phyloP scores from a whole-genome alignment of 2,113 vertebrate species.

The Arenaria interpres region DNA sequence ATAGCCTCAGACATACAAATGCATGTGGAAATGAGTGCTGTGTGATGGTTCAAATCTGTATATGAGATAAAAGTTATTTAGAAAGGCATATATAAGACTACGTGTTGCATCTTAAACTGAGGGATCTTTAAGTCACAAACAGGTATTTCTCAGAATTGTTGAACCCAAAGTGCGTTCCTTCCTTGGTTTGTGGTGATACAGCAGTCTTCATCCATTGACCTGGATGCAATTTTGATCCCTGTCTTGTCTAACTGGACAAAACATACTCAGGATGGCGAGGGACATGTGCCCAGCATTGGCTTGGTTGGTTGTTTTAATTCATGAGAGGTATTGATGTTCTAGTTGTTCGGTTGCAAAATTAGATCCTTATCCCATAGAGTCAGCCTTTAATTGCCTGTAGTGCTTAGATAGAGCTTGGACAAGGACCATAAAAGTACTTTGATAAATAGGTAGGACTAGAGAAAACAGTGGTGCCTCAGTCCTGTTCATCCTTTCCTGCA shows the following conservation, averaged over 20 bases:
- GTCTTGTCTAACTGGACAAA: not conserved
- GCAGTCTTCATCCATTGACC: not conserved
- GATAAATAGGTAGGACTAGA: not conserved
- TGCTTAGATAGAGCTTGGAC: not conserved
- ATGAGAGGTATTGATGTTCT: not conserved
- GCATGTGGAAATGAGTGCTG: not conserved
- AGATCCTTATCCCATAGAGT: not conserved
- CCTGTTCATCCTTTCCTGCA: not conserved
- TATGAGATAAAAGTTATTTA: not conserved
- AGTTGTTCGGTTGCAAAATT: not conserved
- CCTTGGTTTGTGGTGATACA: not conserved
- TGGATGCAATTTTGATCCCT: not conserved
- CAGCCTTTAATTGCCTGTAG: not conserved
- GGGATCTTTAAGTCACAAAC: not conserved
- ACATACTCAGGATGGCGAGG: not conserved
- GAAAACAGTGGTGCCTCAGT: not conserved
- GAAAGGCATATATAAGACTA: not conserved
- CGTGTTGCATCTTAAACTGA: not conserved
- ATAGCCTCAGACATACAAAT: fast-evolving
- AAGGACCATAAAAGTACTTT: not conserved
- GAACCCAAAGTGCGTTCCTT: not conserved
- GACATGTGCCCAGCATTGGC: not conserved
- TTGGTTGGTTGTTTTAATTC: not conserved
- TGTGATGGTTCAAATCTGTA: not conserved
- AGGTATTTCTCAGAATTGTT: not conserved